These are phyloP conservation scores for Cyclophora albipunctata DNA, from an alignment of 2,888 invertebrate species.

Conservation along the genomic window DNA sequence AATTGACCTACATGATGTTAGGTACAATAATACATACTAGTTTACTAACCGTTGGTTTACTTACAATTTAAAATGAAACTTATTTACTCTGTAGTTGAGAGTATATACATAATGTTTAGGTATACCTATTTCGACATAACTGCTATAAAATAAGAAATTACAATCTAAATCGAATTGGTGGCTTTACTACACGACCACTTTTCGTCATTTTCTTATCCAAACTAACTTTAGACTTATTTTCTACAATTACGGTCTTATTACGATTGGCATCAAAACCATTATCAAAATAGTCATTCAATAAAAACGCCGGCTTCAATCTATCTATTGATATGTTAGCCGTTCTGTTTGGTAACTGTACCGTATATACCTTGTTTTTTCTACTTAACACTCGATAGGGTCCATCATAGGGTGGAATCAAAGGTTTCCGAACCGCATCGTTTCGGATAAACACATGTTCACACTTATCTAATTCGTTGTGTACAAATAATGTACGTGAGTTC, in stretches of 20 bases:
- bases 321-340: constrained; percentile 3
- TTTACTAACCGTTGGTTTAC: neutral
- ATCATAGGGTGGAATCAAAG: constrained; percentile 5
- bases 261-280: neutral
- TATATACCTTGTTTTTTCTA: constrained; percentile 5
- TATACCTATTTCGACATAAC: neutral
- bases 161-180: neutral
- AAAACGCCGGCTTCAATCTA: constrained; percentile 3
- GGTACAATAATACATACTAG: neutral
- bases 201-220: neutral
- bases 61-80: neutral
- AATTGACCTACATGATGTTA: neutral
- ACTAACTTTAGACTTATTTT: no score
- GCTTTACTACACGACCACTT: neutral
- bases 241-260: neutral
- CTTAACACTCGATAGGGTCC: constrained; percentile 6
- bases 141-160: neutral
- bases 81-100: neutral
- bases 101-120: neutral
- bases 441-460: constrained; percentile 11
- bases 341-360: constrained; percentile 4
- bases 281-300: neutral
- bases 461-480: constrained; percentile 4
- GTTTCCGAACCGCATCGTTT: constrained; percentile 5
- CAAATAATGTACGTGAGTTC: constrained; percentile 1